Evolutionary conservation across 2,888 invertebrate species (phyloP).

Genomic region (Heteropelma amictum): DNA sequence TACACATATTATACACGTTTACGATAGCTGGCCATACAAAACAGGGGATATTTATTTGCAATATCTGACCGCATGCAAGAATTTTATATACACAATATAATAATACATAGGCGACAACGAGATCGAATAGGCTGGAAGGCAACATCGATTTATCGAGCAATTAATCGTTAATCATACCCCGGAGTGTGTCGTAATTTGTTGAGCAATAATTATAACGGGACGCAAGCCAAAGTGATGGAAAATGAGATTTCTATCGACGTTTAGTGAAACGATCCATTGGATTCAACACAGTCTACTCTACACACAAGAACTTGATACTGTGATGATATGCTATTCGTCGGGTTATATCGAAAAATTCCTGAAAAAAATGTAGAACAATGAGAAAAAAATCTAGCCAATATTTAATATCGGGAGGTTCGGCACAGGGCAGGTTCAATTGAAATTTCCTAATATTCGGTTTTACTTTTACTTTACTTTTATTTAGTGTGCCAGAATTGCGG

Average conservation of each 20-base stretch:
- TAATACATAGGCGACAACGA: background rate
- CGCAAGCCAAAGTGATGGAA: background rate
- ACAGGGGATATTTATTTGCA: constrained; percentile 12
- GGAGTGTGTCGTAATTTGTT: constrained; percentile 40
- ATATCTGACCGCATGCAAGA: constrained; percentile 3
- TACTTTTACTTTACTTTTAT: no score
- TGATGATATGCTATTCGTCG: no score
- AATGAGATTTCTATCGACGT: constrained; percentile 28
- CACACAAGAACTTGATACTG: constrained; percentile 33
- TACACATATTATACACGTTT: no score
- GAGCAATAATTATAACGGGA: constrained; percentile 17
- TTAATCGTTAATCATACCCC: constrained; percentile 51
- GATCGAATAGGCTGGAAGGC: background rate
- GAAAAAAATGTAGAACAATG: no score
- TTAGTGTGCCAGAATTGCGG: no score
- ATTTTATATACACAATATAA: constrained; percentile 1
- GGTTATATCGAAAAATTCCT: no score
- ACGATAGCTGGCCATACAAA: no score
- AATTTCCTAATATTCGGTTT: no score
- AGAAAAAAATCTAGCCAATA: no score
- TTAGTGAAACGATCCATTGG: constrained; percentile 27
- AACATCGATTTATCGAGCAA: constrained; percentile 54
- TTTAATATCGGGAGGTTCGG: no score
- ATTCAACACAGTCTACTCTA: no score
- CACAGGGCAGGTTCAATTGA: no score